These are phyloP conservation scores for Pharmacophagus antenor DNA, from an alignment of 2,888 invertebrate genomes.

Conservation along the genomic window DNA sequence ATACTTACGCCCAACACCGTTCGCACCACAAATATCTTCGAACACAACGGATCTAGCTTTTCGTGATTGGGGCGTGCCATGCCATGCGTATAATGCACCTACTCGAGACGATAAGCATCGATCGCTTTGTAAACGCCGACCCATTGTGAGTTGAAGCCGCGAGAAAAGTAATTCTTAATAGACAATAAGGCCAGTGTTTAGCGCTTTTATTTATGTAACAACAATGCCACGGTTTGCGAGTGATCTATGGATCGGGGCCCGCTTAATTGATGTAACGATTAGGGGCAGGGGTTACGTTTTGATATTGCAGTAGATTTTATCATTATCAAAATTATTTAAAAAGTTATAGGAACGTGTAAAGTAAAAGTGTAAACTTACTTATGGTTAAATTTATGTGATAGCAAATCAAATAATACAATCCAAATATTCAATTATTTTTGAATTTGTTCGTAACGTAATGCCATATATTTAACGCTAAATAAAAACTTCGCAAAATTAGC, in stretches of 20 bases:
- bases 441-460: too few species aligned
- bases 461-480: too few species aligned
- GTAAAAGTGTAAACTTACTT: too few species aligned
- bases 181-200: slow-evolving; percentile 75
- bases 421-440: too few species aligned
- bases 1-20: slow-evolving; percentile 15
- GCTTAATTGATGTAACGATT: slow-evolving; percentile 29
- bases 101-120: slow-evolving; percentile 66
- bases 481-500: too few species aligned
- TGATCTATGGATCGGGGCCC: slow-evolving; percentile 54
- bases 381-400: too few species aligned
- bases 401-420: too few species aligned
- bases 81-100: slow-evolving; percentile 69
- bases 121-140: slow-evolving; percentile 68
- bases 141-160: slow-evolving; percentile 62
- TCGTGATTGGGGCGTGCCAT: slow-evolving; percentile 71
- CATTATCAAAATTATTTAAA: background rate
- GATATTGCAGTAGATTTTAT: background rate
- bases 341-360: too few species aligned
- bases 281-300: slow-evolving; percentile 11
- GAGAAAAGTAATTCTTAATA: slow-evolving; percentile 78
- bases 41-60: slow-evolving; percentile 71
- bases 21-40: slow-evolving; percentile 47
- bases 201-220: slow-evolving; percentile 75
- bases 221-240: slow-evolving; percentile 62